Evolutionary conservation across 2,113 vertebrate genomes (phyloP).

Genomic region (Pteruthius melanotis): DNA sequence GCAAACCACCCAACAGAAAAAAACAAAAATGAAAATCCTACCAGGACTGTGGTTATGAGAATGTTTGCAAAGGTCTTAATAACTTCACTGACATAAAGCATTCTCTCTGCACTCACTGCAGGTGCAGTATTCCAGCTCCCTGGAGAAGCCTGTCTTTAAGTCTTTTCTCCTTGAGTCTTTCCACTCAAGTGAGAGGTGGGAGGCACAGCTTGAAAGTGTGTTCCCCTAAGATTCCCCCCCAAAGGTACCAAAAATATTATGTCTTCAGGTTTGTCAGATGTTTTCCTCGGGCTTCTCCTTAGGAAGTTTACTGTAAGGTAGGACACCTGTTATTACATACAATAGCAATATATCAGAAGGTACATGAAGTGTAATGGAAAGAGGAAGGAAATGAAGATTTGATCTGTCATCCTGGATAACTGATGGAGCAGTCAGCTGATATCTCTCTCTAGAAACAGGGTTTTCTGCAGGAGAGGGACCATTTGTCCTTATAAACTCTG

Average conservation of each 20-base stretch:
- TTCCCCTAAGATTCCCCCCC: background rate
- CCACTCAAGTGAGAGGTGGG: background rate
- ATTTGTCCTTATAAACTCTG: background rate
- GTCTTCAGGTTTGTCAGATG: constrained; percentile 23
- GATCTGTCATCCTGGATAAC: background rate
- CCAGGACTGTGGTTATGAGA: background rate
- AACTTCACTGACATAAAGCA: constrained; percentile 53
- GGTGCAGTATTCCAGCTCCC: constrained; percentile 45
- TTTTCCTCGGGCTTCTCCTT: constrained; percentile 1
- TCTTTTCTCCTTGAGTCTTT: constrained; percentile 36
- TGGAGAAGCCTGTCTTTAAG: constrained; percentile 1
- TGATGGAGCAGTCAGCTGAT: background rate
- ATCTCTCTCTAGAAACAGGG: background rate
- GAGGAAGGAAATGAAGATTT: constrained; percentile 45
- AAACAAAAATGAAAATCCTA: background rate
- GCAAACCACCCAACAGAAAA: background rate
- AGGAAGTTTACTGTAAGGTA: background rate
- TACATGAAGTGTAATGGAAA: background rate
- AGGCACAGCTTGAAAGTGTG: constrained; percentile 12
- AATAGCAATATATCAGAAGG: constrained; percentile 20
- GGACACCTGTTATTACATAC: background rate
- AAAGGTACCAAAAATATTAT: background rate
- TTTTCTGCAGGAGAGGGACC: background rate
- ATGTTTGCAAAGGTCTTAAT: constrained; percentile 19
- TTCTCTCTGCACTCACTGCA: constrained; percentile 52